A percentile compares a stretch with the other conserved stretches of the same genome.
These are phyloP conservation scores for Holotrichia oblita DNA, from an alignment of 1,140 invertebrate species.

Conservation along the genomic window DNA sequence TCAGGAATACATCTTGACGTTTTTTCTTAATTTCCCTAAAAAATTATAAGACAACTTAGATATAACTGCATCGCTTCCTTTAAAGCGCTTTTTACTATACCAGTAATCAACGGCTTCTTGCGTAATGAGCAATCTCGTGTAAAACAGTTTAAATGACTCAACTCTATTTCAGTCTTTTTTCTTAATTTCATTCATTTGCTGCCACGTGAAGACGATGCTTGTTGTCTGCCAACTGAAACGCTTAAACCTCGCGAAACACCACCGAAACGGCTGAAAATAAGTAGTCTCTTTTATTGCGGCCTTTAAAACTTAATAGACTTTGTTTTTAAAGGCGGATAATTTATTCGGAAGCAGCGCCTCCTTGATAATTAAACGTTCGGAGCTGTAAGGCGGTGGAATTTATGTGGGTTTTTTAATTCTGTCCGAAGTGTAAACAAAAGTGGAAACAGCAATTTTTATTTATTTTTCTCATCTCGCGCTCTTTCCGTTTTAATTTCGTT, in stretches of 20 bases:
- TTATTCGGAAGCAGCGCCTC: slow-evolving; percentile 3
- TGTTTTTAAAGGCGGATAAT: slow-evolving; percentile 13
- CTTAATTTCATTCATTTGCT: not conserved
- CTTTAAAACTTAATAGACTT: slow-evolving; percentile 13
- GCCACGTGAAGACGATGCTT: not conserved
- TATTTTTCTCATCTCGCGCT: not conserved
- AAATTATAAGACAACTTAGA: too few species aligned
- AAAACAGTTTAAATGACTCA: not conserved
- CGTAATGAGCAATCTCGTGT: too few species aligned
- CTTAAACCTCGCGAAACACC: not conserved
- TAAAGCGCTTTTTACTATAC: too few species aligned
- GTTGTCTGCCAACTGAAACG: not conserved
- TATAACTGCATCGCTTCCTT: too few species aligned
- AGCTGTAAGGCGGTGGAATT: not conserved
- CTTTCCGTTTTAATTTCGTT: not conserved
- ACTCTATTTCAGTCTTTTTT: not conserved
- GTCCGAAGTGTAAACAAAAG: slow-evolving; percentile 7
- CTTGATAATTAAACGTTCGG: slow-evolving; percentile 8
- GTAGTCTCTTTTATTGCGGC: not conserved
- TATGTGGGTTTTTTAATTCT: not conserved
- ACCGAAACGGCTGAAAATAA: not conserved
- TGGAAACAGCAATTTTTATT: slow-evolving; percentile 8
- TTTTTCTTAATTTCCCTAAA: too few species aligned
- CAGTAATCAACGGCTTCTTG: too few species aligned
- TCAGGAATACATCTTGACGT: too few species aligned